These are phyloP conservation scores for Neotoxoptera formosana DNA, from an alignment of 1,140 invertebrate species.

Conservation along the genomic window DNA sequence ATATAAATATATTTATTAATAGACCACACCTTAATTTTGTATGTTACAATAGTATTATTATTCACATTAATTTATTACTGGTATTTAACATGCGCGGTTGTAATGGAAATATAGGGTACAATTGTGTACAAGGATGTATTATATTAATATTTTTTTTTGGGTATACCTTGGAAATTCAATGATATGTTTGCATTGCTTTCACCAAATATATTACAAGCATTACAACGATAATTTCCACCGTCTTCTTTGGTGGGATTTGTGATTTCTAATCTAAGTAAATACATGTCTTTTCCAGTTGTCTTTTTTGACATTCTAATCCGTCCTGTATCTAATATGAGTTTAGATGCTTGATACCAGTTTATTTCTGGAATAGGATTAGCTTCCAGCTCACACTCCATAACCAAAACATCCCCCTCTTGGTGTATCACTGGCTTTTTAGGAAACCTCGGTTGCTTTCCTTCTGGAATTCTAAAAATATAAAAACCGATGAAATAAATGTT, in stretches of 20 bases:
- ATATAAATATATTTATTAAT: not conserved
- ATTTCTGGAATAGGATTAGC: constrained; percentile 94
- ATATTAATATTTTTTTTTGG: constrained; percentile 12
- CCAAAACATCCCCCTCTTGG: constrained; percentile 90
- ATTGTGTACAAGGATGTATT: constrained; percentile 1
- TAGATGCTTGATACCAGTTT: constrained; percentile 91
- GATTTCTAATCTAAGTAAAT: constrained; percentile 90
- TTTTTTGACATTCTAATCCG: constrained; percentile 88
- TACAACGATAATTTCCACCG: constrained; percentile 98
- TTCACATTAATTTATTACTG: constrained; percentile 1
- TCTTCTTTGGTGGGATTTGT: constrained; percentile 93
- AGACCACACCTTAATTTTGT: not conserved
- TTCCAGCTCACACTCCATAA: constrained; percentile 96
- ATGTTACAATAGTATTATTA: constrained; percentile 20
- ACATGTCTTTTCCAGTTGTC: constrained; percentile 86
- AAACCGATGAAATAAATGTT: not conserved
- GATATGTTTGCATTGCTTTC: constrained; percentile 99
- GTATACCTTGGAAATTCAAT: constrained; percentile 96
- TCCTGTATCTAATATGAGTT: constrained; percentile 78
- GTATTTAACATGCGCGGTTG: constrained; percentile 46
- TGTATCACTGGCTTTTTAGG: constrained; percentile 97
- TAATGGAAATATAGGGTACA: constrained; percentile 12
- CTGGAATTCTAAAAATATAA: constrained; percentile 79
- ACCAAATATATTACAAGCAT: constrained; percentile 96
- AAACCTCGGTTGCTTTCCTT: constrained; percentile 93